Conservation (phyloP, 2,113 vertebrate genomes). For the Callionymus lyra region DNA sequence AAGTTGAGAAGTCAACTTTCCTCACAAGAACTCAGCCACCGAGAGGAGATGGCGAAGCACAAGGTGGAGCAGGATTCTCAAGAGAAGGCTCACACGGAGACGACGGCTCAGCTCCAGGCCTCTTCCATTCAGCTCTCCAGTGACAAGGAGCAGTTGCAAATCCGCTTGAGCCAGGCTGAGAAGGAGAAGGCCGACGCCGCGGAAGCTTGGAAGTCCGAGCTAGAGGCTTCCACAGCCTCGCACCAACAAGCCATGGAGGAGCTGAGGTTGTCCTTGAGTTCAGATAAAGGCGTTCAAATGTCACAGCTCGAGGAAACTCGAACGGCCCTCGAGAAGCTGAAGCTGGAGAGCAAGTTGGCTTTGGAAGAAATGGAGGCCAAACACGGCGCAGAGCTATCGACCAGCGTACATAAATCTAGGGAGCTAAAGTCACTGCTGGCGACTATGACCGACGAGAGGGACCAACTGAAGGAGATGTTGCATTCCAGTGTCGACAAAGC, state of each 20-base stretch:
- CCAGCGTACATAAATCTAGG: slow-evolving; percentile 63
- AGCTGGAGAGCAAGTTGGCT: slow-evolving; percentile 68
- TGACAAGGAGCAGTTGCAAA: slow-evolving; percentile 79
- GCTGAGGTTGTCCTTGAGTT: slow-evolving; percentile 78
- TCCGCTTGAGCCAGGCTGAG: slow-evolving; percentile 73
- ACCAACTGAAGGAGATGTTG: slow-evolving; percentile 73
- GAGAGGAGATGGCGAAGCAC: slow-evolving; percentile 62
- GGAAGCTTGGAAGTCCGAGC: slow-evolving; percentile 80
- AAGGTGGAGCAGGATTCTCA: slow-evolving; percentile 68
- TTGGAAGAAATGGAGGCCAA: slow-evolving; percentile 62
- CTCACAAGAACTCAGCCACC: slow-evolving; percentile 61
- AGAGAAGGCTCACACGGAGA: slow-evolving; percentile 69
- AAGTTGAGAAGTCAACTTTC: slow-evolving; percentile 78
- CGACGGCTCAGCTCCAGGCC: slow-evolving; percentile 67
- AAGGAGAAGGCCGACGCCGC: slow-evolving; percentile 75
- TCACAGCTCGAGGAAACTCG: slow-evolving; percentile 76
- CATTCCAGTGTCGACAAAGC: slow-evolving; percentile 73
- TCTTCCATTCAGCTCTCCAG: slow-evolving; percentile 69
- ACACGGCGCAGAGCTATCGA: slow-evolving; percentile 60
- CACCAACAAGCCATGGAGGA: slow-evolving; percentile 87
- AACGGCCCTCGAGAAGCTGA: slow-evolving; percentile 75
- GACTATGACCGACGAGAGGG: slow-evolving; percentile 74
- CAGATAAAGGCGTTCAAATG: slow-evolving; percentile 68
- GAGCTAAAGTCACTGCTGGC: slow-evolving; percentile 63
- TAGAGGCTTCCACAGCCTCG: slow-evolving; percentile 74